Percentiles rank a stretch among this genome's conserved stretches.
phyloP scores from a whole-genome alignment of 2,888 invertebrate genomes.

The Xanthia togata region DNA sequence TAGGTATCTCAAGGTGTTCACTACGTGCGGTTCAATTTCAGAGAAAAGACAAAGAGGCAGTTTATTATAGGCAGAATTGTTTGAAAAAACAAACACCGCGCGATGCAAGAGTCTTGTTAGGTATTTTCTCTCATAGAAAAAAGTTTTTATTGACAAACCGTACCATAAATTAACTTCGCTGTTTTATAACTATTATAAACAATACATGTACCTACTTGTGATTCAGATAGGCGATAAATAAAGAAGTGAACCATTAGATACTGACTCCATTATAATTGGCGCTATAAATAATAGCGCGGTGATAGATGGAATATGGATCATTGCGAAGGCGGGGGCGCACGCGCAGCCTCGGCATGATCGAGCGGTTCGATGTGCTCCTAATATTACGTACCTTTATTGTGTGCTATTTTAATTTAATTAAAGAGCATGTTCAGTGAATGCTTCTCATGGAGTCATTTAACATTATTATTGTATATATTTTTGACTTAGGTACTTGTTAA shows the following conservation, averaged over 20 bases:
- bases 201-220: conserved; percentile 35
- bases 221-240: conserved; percentile 58
- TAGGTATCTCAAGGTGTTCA: conserved; percentile 52
- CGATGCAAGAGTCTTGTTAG: background rate
- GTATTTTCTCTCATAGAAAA: conserved; percentile 34
- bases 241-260: conserved; percentile 64
- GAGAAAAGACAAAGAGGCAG: conserved; percentile 50
- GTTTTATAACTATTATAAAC: conserved; percentile 52
- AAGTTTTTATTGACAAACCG: conserved; percentile 38
- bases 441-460: background rate
- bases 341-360: conserved; percentile 71
- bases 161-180: conserved; percentile 29
- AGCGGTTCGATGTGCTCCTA: conserved; percentile 66
- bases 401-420: conserved; percentile 34
- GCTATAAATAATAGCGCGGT: conserved; percentile 77
- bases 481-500: background rate
- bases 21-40: conserved; percentile 19
- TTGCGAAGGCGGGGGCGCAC: conserved; percentile 72
- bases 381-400: conserved; percentile 43
- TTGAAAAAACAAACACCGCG: conserved; percentile 16
- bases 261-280: conserved; percentile 71
- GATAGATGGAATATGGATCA: conserved; percentile 78
- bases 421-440: conserved; percentile 30
- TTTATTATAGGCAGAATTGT: conserved; percentile 10
- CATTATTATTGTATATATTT: background rate